Evolutionary conservation across 2,113 vertebrate species (phyloP).

Genomic region (Cephalopholis sonnerati): DNA sequence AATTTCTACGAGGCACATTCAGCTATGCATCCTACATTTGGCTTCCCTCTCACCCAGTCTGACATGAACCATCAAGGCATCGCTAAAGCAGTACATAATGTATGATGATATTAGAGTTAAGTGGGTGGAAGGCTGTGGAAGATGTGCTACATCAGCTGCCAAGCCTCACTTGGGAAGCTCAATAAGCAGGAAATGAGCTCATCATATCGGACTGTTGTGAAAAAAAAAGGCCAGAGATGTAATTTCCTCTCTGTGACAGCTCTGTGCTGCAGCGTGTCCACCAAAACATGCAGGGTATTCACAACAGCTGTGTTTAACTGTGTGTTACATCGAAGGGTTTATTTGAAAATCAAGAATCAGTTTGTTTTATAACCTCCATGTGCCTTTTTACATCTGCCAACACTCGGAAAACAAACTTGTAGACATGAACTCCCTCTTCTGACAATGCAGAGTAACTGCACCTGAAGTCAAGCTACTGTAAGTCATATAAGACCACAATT

Average conservation of each 20-base stretch:
- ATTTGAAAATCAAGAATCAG: neutral
- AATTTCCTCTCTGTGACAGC: constrained; percentile 15
- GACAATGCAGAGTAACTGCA: constrained; percentile 38
- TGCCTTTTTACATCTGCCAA: no score
- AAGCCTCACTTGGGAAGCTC: constrained; percentile 42
- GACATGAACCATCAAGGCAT: constrained; percentile 18
- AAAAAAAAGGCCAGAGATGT: neutral
- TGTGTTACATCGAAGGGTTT: neutral
- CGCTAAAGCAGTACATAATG: constrained; percentile 62
- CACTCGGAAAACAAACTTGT: neutral
- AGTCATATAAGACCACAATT: neutral
- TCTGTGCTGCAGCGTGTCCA: neutral
- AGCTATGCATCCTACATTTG: neutral
- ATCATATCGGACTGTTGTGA: constrained; percentile 34
- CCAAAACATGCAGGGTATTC: constrained; percentile 3
- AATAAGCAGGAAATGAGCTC: constrained; percentile 71
- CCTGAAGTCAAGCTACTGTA: neutral
- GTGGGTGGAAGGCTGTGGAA: constrained; percentile 46
- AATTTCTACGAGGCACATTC: constrained; percentile 4
- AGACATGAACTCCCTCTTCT: constrained; percentile 48
- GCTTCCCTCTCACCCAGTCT: constrained; percentile 13
- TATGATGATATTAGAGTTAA: constrained; percentile 71
- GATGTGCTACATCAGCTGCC: constrained; percentile 55
- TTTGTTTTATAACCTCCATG: neutral
- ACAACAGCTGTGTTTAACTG: neutral